Conservation (phyloP, 2,797 vertebrate species). For the Hyperoplus lanceolatus region DNA sequence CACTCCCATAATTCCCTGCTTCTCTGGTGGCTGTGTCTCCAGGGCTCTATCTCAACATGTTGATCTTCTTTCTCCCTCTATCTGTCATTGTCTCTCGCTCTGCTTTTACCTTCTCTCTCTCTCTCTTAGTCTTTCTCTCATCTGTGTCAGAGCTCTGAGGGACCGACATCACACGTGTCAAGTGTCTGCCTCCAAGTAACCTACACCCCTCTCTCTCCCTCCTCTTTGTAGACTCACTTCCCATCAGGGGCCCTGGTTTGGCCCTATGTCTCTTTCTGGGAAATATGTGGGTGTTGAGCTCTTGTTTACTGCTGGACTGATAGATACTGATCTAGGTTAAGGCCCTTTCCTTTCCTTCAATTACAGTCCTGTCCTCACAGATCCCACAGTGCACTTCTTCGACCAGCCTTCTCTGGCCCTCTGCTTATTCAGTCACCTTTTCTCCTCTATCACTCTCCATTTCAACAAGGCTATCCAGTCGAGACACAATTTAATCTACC, state of each 20-base stretch:
- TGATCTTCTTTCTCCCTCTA: conserved; percentile 68
- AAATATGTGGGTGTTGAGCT: conserved; percentile 61
- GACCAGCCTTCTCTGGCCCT: conserved; percentile 30
- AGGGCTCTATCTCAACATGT: conserved; percentile 78
- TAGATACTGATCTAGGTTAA: conserved; percentile 76
- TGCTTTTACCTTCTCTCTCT: conserved; percentile 67
- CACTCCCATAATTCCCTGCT: conserved; percentile 86
- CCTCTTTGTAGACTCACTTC: conserved; percentile 33
- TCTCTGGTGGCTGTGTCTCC: conserved; percentile 82
- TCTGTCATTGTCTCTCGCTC: conserved; percentile 66
- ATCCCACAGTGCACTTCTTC: conserved; percentile 47
- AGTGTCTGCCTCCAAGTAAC: conserved; percentile 46
- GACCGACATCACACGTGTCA: conserved; percentile 50
- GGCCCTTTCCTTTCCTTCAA: conserved; percentile 73
- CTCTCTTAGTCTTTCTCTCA: conserved; percentile 66
- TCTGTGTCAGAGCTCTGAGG: conserved; percentile 68
- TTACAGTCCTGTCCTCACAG: conserved; percentile 72
- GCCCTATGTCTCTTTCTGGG: conserved; percentile 30
- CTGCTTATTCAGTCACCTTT: conserved; percentile 56
- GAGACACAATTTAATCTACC: conserved; percentile 39
- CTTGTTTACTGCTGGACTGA: conserved; percentile 65
- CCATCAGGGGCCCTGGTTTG: conserved; percentile 42
- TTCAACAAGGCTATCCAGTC: conserved; percentile 34
- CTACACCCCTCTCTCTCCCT: conserved; percentile 23
- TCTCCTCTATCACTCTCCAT: conserved; percentile 41